Evolutionary conservation across 2,113 vertebrate species (phyloP).

Genomic region (Osmerus eperlanus): DNA sequence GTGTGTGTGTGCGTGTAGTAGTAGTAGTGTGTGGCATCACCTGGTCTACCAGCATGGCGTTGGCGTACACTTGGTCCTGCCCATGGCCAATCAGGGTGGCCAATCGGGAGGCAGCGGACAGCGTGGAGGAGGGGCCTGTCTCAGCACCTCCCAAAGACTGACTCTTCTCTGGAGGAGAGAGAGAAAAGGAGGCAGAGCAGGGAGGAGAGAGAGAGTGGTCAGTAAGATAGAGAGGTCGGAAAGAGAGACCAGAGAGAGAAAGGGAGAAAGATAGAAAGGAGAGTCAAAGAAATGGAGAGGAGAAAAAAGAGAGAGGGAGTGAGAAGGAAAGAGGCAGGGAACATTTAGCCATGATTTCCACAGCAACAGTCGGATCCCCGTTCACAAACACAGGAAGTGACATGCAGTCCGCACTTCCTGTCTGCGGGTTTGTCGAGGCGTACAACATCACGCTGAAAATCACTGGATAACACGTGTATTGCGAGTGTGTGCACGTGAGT

Average conservation of each 20-base stretch:
- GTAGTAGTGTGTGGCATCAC: constrained; percentile 58
- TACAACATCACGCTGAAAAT: not conserved
- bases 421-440: no score
- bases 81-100: constrained; percentile 77
- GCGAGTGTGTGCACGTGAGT: not conserved
- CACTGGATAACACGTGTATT: constrained; percentile 9
- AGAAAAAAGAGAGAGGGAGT: constrained; percentile 16
- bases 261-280: not conserved
- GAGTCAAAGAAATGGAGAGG: no score
- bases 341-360: constrained; percentile 51
- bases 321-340: constrained; percentile 8
- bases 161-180: constrained; percentile 68
- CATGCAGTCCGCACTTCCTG: constrained; percentile 40
- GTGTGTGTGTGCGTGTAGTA: no score
- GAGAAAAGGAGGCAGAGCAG: not conserved
- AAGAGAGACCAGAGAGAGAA: not conserved
- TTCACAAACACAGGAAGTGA: constrained; percentile 68
- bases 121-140: constrained; percentile 58
- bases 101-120: constrained; percentile 69
- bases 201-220: not conserved
- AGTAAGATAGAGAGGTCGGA: not conserved
- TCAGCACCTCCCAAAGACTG: constrained; percentile 75
- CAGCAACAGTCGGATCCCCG: constrained; percentile 57
- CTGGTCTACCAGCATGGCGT: constrained; percentile 83
- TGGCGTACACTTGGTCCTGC: constrained; percentile 81